Base-by-base conservation (phyloP, 2,113 vertebrate species). In the Pelvicachromis taeniatus region DNA sequence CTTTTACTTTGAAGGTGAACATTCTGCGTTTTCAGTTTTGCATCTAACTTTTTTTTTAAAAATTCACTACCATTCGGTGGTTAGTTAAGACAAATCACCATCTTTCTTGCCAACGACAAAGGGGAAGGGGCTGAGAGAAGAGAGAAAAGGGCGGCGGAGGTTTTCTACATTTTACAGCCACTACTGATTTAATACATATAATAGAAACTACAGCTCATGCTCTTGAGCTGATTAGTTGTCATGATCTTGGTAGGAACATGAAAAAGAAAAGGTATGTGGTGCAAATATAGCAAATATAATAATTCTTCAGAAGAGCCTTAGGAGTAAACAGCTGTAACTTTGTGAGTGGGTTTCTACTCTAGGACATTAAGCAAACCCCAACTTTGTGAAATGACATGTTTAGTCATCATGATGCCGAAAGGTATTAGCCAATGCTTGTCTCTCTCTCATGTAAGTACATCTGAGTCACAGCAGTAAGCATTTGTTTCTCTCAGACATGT, bases 61-160 rank as follows among this genome's bases (percentile, higher is more conserved):
- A 14, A 31, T 58, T n/a, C 6, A n/a, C 59, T 42, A 42, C n/a
- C 7, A 14, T 23, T 42, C 4, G 4, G 40, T 68, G 38, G n/a
- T 68, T 42, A 68, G n/a, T 68, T 68, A 14, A 68, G 38, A 42
- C 35, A 42, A 68, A 68, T 40, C 35, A 40, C 11, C 61, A 40
- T 40, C 61, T 65, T 65, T 35, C 38, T 23, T 40, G 35, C 35
- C 3, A 23, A 65, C 7, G 14, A 38, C 17, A 35, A 31, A 58
- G 31, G 58, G 9, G 58, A 61, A 61, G 29, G 58, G 58, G 19
- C 58, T 61, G 29, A 61, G 16, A 61, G 58, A 61, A 61, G 16
- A 61, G 6, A 31, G 14, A 31, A 59, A 59, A 59, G 14, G 56
- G 14, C 17, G 56, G 0, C 0, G 26, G 26, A 26, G 17, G 8